phyloP scores from a whole-genome alignment of 2,113 vertebrate species.

The Eulemur rufifrons region DNA sequence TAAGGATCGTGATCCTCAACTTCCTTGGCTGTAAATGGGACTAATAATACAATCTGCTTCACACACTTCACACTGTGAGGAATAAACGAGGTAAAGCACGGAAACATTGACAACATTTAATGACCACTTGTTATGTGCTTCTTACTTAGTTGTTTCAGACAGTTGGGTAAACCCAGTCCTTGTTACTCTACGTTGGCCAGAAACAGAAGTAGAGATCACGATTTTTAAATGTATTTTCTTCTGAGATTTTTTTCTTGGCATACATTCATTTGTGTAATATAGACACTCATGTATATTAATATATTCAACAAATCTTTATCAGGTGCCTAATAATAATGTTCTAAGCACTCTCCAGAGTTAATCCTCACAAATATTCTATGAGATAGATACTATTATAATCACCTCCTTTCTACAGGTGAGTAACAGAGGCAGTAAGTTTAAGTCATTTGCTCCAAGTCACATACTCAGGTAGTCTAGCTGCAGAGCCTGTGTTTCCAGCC shows the following conservation, averaged over 20 bases:
- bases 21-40: not conserved
- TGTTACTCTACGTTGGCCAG: not conserved
- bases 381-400: not conserved
- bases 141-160: not conserved
- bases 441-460: not conserved
- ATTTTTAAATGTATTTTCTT: not conserved
- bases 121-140: not conserved
- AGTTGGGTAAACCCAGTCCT: not conserved
- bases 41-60: not conserved
- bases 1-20: not conserved
- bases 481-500: not conserved
- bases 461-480: not conserved
- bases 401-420: not conserved
- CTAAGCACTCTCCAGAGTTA: not conserved
- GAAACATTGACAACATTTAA: not conserved
- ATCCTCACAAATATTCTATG: not conserved
- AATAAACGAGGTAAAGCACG: not conserved
- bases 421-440: not conserved
- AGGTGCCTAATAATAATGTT: not conserved
- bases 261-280: not conserved
- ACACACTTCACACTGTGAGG: not conserved
- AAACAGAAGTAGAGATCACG: not conserved
- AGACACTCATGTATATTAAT: not conserved
- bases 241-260: not conserved
- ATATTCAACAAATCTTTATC: not conserved